Evolutionary conservation across 2,888 invertebrate species (phyloP).

Genomic region (Drosophila gaucha): DNA sequence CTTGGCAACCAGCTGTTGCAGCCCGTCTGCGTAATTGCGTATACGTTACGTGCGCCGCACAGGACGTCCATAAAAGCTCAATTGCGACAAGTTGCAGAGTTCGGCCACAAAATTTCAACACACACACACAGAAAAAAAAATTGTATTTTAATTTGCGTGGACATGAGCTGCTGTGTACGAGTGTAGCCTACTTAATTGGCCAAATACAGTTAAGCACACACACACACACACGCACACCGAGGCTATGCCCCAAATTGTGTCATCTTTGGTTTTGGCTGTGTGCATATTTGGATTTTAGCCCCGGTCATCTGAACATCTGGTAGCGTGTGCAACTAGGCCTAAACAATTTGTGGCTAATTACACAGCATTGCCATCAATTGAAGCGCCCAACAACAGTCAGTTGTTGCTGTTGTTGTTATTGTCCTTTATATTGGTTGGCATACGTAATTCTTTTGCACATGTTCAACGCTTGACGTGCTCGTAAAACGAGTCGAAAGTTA

Average conservation of each 20-base stretch:
- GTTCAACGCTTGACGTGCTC: constrained; percentile 11
- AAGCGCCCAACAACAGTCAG: constrained; percentile 17
- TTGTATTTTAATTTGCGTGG: constrained; percentile 78
- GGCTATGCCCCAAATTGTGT: constrained; percentile 67
- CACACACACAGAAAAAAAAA: constrained; percentile 35
- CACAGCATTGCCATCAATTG: constrained; percentile 77
- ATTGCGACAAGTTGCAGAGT: constrained; percentile 68
- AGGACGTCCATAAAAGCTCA: constrained; percentile 64
- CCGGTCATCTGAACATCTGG: constrained; percentile 51
- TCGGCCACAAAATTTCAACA: constrained; percentile 60
- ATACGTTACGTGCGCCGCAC: constrained; percentile 69
- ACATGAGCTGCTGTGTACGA: constrained; percentile 66
- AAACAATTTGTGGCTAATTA: constrained; percentile 81
- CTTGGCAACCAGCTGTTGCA: constrained; percentile 21
- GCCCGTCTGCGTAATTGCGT: constrained; percentile 63
- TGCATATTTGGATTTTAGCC: constrained; percentile 70
- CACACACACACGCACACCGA: constrained; percentile 4
- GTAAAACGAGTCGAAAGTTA: constrained; percentile 60
- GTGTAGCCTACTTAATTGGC: constrained; percentile 76
- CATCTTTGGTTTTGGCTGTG: constrained; percentile 77
- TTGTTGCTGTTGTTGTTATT: constrained; percentile 23
- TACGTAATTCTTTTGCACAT: constrained; percentile 54
- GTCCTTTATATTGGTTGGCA: constrained; percentile 16
- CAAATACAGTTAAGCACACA: constrained; percentile 50
- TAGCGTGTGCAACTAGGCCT: constrained; percentile 71